These are phyloP conservation scores for Drosophila meridionalis DNA, from an alignment of 2,888 invertebrate genomes.

Conservation along the genomic window DNA sequence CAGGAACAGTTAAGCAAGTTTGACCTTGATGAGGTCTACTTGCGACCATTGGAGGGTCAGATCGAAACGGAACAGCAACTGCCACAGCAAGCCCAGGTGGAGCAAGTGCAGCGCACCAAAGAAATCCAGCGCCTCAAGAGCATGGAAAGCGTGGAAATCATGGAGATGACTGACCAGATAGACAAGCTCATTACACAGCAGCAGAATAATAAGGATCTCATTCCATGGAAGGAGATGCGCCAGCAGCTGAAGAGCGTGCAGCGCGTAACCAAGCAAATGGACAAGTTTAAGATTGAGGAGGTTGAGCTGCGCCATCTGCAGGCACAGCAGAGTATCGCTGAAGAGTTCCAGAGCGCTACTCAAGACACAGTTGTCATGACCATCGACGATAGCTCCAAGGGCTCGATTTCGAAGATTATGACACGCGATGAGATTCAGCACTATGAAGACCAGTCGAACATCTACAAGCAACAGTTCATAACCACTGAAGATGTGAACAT, in stretches of 20 bases:
- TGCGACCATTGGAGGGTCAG: slow-evolving; percentile 82
- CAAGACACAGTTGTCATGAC: slow-evolving; percentile 87
- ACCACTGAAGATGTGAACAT: slow-evolving; percentile 83
- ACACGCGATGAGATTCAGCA: slow-evolving; percentile 82
- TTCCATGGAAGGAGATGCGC: slow-evolving; percentile 85
- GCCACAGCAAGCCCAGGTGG: slow-evolving; percentile 72
- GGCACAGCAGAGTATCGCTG: slow-evolving; percentile 66
- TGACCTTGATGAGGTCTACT: slow-evolving; percentile 85
- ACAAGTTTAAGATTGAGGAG: slow-evolving; percentile 85
- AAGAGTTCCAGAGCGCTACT: slow-evolving; percentile 87
- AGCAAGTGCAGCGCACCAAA: slow-evolving; percentile 84
- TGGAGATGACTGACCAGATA: slow-evolving; percentile 84
- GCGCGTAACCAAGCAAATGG: slow-evolving; percentile 84
- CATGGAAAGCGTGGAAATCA: slow-evolving; percentile 84
- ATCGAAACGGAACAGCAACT: slow-evolving; percentile 69
- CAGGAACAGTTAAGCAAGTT: slow-evolving; percentile 84
- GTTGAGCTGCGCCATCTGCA: slow-evolving; percentile 84
- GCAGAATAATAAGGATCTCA: slow-evolving; percentile 78
- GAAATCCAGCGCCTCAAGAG: slow-evolving; percentile 84
- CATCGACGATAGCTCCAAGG: slow-evolving; percentile 83
- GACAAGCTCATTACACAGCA: slow-evolving; percentile 83
- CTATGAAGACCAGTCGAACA: slow-evolving; percentile 69
- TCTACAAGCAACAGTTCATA: slow-evolving; percentile 78
- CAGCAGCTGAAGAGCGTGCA: slow-evolving; percentile 84
- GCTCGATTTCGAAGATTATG: slow-evolving; percentile 78